Percentiles rank a stretch among this genome's conserved stretches.
Conservation (phyloP, 1,140 invertebrate genomes). For the Pachyrhynchus sulphureomaculatus region DNA sequence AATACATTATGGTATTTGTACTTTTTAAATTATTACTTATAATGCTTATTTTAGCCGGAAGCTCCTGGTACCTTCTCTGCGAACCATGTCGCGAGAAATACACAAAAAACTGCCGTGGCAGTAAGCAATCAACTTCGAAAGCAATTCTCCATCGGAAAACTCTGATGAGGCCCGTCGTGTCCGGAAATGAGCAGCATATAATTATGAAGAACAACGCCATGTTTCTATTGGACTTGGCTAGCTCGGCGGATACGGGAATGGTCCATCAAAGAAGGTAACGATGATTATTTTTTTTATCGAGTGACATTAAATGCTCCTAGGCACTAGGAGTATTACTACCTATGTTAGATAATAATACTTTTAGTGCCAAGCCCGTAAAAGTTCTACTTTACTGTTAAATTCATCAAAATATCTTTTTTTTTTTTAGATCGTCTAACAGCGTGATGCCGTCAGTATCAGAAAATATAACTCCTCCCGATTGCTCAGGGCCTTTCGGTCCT, state of each 20-base stretch:
- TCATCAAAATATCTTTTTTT: no score
- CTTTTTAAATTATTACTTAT: no score
- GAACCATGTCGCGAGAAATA: conserved; percentile 85
- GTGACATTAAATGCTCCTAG: background rate
- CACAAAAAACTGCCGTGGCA: conserved; percentile 58
- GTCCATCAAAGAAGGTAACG: conserved; percentile 51
- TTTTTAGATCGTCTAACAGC: conserved; percentile 52
- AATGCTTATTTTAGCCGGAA: conserved; percentile 58
- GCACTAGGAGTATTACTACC: no score
- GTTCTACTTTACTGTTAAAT: background rate
- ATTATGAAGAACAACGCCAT: conserved; percentile 92
- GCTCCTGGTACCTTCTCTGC: conserved; percentile 90
- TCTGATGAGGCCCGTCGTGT: conserved; percentile 46
- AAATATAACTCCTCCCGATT: conserved; percentile 59
- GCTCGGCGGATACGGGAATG: conserved; percentile 61
- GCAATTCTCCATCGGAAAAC: conserved; percentile 30
- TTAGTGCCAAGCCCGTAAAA: no score
- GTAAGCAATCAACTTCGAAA: conserved; percentile 36
- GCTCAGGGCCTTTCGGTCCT: conserved; percentile 58
- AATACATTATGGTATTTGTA: no score
- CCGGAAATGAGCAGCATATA: conserved; percentile 66
- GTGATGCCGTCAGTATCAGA: conserved; percentile 63
- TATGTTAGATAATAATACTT: no score
- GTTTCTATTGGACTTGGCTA: conserved; percentile 87
- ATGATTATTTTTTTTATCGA: background rate